Base-by-base conservation (phyloP, 2,888 invertebrate species). In the Scaeva pyrastri region DNA sequence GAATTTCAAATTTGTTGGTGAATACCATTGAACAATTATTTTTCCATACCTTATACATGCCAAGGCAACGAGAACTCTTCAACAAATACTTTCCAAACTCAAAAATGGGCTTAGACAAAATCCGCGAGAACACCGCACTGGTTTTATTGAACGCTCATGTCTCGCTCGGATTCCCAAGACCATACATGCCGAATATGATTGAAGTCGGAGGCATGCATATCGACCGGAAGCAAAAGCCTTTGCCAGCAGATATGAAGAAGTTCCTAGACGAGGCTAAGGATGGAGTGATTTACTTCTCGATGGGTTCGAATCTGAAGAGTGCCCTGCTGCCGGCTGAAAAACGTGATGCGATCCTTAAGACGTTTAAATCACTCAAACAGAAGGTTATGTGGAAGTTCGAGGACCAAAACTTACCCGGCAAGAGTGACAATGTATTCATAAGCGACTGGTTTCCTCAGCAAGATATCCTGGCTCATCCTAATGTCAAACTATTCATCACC, bases 361-460 rank as follows among this genome's bases (percentile, higher is more conserved):
- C 91, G 0, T 90, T 91, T 31, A 79, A 66, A 19, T 83, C 86
- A 16, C 84, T 92, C 0, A 91, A 92, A 58, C 93, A 93, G 80
- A 90, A 91, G 4, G 92, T 93, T 0, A 66, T 93, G 6, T 93
- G 93, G 93, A 93, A 93, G 85, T 93, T 91, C 76, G 93, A 93
- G 72, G 90, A 91, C 0, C 88, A 91, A 1, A 77, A 89, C 8
- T 81, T 93, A 77, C 89, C 89, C 0, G 91, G 88, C 3, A 91
- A 91, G 45, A 90, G 91, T 0, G 89, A 89, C 0, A 93, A 92
- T 89, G 90, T 93, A n/a, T 89, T 90, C 14, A 90, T 93, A 14
- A 90, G 90, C 16, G 90, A 91, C 55, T 94, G 93, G 93, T 91
- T 93, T 50, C 93, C 93, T 0, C 93, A 93, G 72, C 91, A 93